These are phyloP conservation scores for Clepsis dumicolana DNA, from an alignment of 2,888 invertebrate species.

Conservation along the genomic window DNA sequence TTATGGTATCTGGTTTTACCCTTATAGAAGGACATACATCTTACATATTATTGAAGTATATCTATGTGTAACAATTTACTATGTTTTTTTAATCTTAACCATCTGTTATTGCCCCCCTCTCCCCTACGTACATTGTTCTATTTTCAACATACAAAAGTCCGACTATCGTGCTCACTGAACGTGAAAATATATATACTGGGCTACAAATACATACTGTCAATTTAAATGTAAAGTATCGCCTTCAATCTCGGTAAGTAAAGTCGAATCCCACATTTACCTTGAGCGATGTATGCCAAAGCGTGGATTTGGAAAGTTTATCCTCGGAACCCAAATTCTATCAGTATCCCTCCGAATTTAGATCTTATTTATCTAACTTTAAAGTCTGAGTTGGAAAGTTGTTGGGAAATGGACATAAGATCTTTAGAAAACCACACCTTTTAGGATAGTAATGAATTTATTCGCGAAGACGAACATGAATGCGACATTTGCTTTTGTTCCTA, in stretches of 20 bases:
- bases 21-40: no score
- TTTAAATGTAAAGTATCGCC: neutral
- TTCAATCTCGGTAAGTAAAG: neutral
- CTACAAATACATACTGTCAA: neutral
- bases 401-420: neutral
- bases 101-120: no score
- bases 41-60: no score
- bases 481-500: neutral
- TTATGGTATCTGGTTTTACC: no score
- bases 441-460: neutral
- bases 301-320: neutral
- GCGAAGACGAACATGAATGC: neutral
- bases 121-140: no score
- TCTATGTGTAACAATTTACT: no score
- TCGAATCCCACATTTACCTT: neutral
- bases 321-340: neutral
- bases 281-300: neutral
- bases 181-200: no score
- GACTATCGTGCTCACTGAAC: no score
- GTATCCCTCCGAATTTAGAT: neutral
- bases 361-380: neutral
- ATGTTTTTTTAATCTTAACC: no score
- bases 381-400: neutral
- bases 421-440: neutral
- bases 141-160: no score